A percentile compares a stretch with the other conserved stretches of the same genome.
phyloP scores from a whole-genome alignment of 2,797 vertebrate species.

The Takifugu ocellatus region DNA sequence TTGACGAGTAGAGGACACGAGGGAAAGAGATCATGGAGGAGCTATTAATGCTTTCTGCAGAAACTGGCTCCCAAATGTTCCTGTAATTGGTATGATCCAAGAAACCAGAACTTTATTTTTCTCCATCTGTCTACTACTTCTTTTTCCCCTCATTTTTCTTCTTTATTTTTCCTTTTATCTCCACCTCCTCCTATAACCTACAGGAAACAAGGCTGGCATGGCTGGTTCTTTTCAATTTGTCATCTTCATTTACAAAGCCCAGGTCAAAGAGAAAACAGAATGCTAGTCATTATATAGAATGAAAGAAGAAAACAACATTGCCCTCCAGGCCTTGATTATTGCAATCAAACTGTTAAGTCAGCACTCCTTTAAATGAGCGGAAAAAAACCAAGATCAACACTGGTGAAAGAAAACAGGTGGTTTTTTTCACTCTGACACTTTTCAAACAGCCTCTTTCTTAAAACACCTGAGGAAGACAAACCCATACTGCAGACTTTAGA shows the following conservation, averaged over 20 bases:
- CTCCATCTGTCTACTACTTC: slow-evolving; percentile 18
- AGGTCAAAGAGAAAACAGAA: slow-evolving; percentile 40
- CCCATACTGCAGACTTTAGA: slow-evolving; percentile 2
- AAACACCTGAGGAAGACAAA: slow-evolving; percentile 10
- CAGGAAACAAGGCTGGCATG: slow-evolving; percentile 28
- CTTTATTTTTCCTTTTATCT: slow-evolving; percentile 24
- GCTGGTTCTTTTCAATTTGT: slow-evolving; percentile 23
- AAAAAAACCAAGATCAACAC: slow-evolving; percentile 50
- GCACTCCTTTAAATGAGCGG: slow-evolving; percentile 37
- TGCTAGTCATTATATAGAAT: slow-evolving; percentile 27
- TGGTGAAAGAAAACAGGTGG: slow-evolving; percentile 61
- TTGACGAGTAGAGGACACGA: slow-evolving; percentile 27
- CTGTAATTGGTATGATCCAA: slow-evolving; percentile 70
- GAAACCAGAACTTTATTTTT: slow-evolving; percentile 61
- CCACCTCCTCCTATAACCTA: slow-evolving; percentile 36
- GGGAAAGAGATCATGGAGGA: slow-evolving; percentile 30
- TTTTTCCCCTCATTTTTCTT: slow-evolving; percentile 16
- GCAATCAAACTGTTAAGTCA: slow-evolving; percentile 61
- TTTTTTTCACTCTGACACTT: slow-evolving; percentile 40
- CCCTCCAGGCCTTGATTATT: slow-evolving; percentile 43
- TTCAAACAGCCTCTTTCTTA: slow-evolving; percentile 39
- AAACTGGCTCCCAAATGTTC: slow-evolving; percentile 63
- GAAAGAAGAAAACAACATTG: slow-evolving; percentile 25
- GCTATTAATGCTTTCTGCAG: slow-evolving; percentile 74
- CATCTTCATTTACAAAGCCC: slow-evolving; percentile 50